Conservation (phyloP, 2,888 invertebrate species). For the Sminthurinus aureus region DNA sequence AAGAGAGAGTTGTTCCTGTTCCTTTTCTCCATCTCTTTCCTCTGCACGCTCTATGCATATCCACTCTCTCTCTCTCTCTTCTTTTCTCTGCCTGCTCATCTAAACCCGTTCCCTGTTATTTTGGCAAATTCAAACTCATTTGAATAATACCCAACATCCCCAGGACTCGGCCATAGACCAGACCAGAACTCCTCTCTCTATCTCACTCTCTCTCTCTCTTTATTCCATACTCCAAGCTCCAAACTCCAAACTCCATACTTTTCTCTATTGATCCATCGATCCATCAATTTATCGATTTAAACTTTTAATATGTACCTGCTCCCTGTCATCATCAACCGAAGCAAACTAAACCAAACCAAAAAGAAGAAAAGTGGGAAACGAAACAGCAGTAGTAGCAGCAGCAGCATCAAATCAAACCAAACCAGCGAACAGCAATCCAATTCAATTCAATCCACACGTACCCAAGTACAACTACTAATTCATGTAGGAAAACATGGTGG, state of each 20-base stretch:
- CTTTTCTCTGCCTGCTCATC: constrained; percentile 10
- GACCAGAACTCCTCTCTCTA: too few relatives aligned
- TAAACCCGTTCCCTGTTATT: constrained; percentile 36
- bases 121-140: constrained; percentile 41
- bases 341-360: not conserved
- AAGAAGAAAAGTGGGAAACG: not conserved
- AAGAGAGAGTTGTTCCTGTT: not conserved
- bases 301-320: constrained; percentile 51
- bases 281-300: constrained; percentile 28
- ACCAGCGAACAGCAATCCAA: not conserved
- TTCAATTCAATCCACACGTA: not conserved
- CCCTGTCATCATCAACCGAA: constrained; percentile 45
- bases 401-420: not conserved
- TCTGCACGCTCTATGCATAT: not conserved
- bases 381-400: not conserved
- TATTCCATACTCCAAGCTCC: too few relatives aligned
- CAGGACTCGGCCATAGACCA: constrained; percentile 51
- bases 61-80: not conserved
- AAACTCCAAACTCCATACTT: too few relatives aligned
- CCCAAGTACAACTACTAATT: not conserved
- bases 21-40: not conserved
- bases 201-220: too few relatives aligned
- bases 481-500: too few relatives aligned
- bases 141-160: constrained; percentile 52
- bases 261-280: not conserved